Conservation (phyloP, 2,113 vertebrate species). For the Ornithorhynchus anatinus region DNA sequence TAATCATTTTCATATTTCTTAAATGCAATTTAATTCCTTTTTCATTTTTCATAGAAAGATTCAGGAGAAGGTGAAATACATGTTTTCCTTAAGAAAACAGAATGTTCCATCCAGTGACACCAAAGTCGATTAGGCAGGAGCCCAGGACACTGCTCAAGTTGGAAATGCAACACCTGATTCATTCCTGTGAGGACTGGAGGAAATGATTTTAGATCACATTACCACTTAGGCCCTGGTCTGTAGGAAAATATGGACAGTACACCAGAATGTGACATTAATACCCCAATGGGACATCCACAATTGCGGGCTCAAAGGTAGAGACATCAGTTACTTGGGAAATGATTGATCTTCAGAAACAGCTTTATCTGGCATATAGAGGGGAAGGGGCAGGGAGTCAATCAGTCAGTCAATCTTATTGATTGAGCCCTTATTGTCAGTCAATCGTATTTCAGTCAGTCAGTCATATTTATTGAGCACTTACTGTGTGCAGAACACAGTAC, state of each 20-base stretch:
- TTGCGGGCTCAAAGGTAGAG: background rate
- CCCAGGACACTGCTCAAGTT: too few species aligned
- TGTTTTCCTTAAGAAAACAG: background rate
- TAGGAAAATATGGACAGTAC: background rate
- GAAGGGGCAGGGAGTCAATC: too few species aligned
- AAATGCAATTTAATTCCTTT: background rate
- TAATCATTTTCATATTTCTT: background rate
- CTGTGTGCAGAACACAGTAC: too few species aligned
- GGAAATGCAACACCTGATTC: background rate
- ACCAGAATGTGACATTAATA: background rate
- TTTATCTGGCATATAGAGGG: too few species aligned
- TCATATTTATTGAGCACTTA: too few species aligned
- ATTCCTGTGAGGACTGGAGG: background rate
- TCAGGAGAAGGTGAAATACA: background rate
- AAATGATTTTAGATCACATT: background rate
- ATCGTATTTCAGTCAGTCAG: too few species aligned
- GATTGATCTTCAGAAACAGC: background rate
- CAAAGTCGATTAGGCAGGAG: too few species aligned
- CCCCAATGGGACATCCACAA: background rate
- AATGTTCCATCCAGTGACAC: conserved; percentile 1
- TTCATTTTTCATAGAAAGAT: conserved; percentile 6
- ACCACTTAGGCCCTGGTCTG: background rate
- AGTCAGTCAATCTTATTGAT: too few species aligned
- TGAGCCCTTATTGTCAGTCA: too few species aligned
- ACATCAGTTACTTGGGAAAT: background rate